Evolutionary conservation across 2,797 vertebrate genomes (phyloP), one percentile per base, ranked within the genome.

Genomic region (Chiloscyllium punctatum): DNA sequence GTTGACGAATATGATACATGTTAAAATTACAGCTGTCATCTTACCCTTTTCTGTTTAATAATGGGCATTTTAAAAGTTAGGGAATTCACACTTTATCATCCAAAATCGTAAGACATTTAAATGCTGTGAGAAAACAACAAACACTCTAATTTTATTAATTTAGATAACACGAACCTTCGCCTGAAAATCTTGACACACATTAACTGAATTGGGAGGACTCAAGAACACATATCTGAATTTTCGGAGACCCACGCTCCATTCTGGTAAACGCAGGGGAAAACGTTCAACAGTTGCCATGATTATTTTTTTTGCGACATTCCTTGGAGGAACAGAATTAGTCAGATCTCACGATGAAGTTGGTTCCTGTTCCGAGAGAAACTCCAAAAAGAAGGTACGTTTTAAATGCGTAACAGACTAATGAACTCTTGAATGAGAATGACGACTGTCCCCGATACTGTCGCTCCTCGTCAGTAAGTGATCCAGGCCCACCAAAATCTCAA

Each of bases 201-300:
- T 97, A 96, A 98, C 98, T 8, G 97, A 97, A 1, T 96, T 97
- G 21, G 96, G 74, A 71, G 97, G 96, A 33, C 96, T 96, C 88
- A 98, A 72, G 94, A 98, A 97, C 94, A 98, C 96, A 90, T 97
- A 98, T 62, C 98, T 97, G 72, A 98, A 97, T 96, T 96, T 98
- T 53, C 97, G 96, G 33, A 96, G 96, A 0, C 97, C 97, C 1
- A 96, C 97, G n/a, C 97, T 96, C 97, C 97, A 97, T 71, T 97
- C 96, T 0, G 98, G 98, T 33, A 98, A 96, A 30, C 96, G 96
- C 2, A 97, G 92, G 27, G 96, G 30, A 11, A 96, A 66, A 69
- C 84, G 72, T 82, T 74, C 74, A 95, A 53, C 27, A 77, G 96
- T 96, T 96, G 95, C 69, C 33, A 95, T 94, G 71, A 25, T 90